Evolutionary conservation across 2,888 invertebrate genomes (phyloP), one percentile per base, ranked within the genome.

Genomic region (Andrena bucephala): DNA sequence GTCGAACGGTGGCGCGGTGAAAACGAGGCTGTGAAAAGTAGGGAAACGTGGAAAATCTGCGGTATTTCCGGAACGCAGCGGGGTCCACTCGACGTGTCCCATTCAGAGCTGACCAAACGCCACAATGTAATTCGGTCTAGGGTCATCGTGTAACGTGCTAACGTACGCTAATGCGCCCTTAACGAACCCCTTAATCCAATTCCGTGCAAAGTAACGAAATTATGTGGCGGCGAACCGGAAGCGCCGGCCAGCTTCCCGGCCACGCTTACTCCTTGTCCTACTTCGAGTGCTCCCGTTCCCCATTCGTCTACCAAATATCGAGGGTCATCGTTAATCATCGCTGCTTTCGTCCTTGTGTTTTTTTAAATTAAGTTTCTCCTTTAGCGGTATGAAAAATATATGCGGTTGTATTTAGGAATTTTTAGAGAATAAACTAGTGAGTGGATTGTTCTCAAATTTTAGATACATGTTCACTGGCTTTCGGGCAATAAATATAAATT

Each of bases 101-200:
- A 88, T 90, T 90, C 86, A 90, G 83, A 83, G 74, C 86, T 84
- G 89, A 88, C 88, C 89, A 83, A 81, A 77, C 87, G 77, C 77
- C 77, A 86, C 85, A 85, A 89, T 88, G 84, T 88, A 85, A 85
- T 87, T 87, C 82, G 60, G 77, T 59, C 81, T 60, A 82, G 85
- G 89, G 86, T 89, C 88, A 90, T 89, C 89, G 89, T 87, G 70
- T 79, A 85, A 88, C 87, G 86, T 85, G 77, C 72, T 87, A 88
- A 91, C 87, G 88, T 80, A 79, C 75, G 78, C 88, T 91, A 91
- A 92, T 91, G 85, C 91, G 81, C 85, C 86, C 89, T 89, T 91
- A 92, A 92, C 89, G 89, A 91, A 91, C 86, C 87, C 88, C 87
- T 87, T 93, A 93, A 93, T 93, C 93, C 93, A 92, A 92, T 93